Base-by-base conservation (phyloP, 2,888 invertebrate genomes). In the Sesia bembeciformis region DNA sequence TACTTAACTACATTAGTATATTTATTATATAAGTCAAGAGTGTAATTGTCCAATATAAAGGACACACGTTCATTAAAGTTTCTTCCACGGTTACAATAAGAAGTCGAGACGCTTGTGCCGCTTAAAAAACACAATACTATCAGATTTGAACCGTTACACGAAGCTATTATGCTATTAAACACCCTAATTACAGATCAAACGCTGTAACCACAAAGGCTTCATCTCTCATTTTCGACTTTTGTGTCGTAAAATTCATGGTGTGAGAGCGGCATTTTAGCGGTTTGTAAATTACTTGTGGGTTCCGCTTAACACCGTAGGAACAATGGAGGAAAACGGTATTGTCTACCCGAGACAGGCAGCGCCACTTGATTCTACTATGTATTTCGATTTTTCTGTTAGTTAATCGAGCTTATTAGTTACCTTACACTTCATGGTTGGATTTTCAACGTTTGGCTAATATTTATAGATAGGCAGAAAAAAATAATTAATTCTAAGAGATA, bases 141-240 rank as follows among this genome's bases (percentile, higher is more conserved):
- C 76, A 73, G 76, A 84, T 80, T 72, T 78, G 73, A 73, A 81
- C 85, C 85, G 84, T 85, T 84, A 84, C 78, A 60, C 58, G 57
- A 61, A 69, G 74, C 78, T 71, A 84, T 83, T 84, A 84, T 77
- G 72, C 71, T 71, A 76, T 71, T 85, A 86, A 83, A 76, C 67
- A 80, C 84, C 84, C 81, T 82, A 86, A 88, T 88, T 87, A 86
- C 77, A 75, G 75, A 82, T 86, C 83, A 83, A 87, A 84, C 77
- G 78, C 68, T 71, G 74, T 72, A 78, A 84, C 86, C 88, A 81
- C 88, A 87, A 82, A 80, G 73, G 70, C 71, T 76, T 77, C 76
- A 80, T 84, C 82, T 84, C 70, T 71, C 64, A 73, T 70, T 71
- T 70, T 8, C 68, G 65, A 79, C 82, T 82, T 79, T 84, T 82